A percentile compares a stretch with the other conserved stretches of the same genome.
phyloP scores from a whole-genome alignment of 2,113 vertebrate genomes.

The Sylvilagus bachmani region DNA sequence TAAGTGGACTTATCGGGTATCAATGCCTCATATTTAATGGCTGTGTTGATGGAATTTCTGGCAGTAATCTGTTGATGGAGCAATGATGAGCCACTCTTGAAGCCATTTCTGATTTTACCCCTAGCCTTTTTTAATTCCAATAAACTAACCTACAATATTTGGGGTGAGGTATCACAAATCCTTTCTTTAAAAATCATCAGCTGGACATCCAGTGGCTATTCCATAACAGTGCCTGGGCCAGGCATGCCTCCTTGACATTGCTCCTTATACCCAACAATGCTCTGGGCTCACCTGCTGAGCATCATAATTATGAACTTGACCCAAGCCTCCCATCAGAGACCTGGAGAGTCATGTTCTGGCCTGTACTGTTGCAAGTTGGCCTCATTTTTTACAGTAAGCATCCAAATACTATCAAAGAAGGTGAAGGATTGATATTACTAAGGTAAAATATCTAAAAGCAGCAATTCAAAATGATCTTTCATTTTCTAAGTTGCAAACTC shows the following conservation, averaged over 20 bases:
- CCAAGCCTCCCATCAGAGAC: neutral
- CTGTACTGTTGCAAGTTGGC: neutral
- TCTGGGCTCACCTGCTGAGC: neutral
- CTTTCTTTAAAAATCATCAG: neutral
- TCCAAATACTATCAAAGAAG: slow-evolving; percentile 2
- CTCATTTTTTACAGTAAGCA: slow-evolving; percentile 41
- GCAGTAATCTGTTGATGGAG: neutral
- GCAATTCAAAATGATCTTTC: slow-evolving; percentile 22
- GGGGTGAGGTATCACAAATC: neutral
- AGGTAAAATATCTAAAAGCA: slow-evolving; percentile 24
- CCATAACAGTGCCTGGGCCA: neutral
- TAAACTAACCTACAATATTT: neutral
- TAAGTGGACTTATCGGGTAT: neutral
- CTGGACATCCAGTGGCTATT: neutral
- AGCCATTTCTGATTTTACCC: neutral
- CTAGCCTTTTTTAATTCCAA: neutral
- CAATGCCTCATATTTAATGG: neutral
- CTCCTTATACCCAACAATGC: neutral
- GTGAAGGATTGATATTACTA: neutral
- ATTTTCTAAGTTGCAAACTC: slow-evolving; percentile 58
- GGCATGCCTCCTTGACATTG: neutral
- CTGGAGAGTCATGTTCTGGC: neutral
- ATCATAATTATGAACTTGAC: neutral
- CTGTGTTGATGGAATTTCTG: neutral
- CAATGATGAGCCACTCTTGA: neutral